A percentile compares a stretch with the other conserved stretches of the same genome.
These are phyloP conservation scores for Platanista minor DNA, from an alignment of 2,113 vertebrate species.

Conservation along the genomic window DNA sequence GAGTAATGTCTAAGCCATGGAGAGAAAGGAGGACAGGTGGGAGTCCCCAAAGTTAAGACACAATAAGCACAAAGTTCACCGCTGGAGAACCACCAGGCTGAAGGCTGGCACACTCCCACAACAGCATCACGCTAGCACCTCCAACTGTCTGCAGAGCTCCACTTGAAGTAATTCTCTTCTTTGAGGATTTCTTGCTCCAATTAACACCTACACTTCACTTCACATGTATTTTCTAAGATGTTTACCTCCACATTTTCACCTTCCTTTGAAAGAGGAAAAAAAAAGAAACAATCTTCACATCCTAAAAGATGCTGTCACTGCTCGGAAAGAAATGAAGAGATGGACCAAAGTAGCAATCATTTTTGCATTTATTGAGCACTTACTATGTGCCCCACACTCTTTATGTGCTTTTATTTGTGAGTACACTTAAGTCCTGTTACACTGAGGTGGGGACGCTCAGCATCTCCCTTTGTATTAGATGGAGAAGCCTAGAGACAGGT, in stretches of 20 bases:
- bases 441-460: no score
- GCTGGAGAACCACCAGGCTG: not conserved
- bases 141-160: not conserved
- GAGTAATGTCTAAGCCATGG: not conserved
- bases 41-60: not conserved
- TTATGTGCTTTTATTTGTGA: not conserved
- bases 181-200: not conserved
- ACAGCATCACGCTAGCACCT: accelerated
- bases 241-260: not conserved
- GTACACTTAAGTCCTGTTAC: not conserved
- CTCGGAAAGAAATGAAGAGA: not conserved
- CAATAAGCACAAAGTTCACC: not conserved
- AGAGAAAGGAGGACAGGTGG: no score
- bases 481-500: accelerated
- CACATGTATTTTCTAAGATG: not conserved
- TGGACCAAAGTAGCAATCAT: not conserved
- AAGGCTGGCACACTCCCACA: not conserved
- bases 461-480: not conserved
- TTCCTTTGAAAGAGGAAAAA: not conserved
- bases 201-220: not conserved
- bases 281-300: not conserved
- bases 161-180: not conserved
- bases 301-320: not conserved
- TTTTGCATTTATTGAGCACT: not conserved
- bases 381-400: no score